Percentiles rank a stretch among this genome's conserved stretches.
Conservation (phyloP, 2,113 vertebrate species). For the Scopus umbretta region DNA sequence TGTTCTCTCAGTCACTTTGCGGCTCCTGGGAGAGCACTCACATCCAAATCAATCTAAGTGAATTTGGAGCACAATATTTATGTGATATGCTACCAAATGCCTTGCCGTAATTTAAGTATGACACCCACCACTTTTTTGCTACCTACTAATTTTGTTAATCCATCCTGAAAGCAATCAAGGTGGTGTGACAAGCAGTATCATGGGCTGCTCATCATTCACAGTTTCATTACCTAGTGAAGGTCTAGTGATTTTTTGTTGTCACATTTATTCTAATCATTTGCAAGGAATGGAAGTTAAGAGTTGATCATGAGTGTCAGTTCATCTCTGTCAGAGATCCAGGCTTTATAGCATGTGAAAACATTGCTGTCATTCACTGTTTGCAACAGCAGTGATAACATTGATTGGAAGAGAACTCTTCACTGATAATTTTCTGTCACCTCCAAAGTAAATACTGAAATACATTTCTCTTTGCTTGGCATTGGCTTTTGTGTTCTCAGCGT, state of each 20-base stretch:
- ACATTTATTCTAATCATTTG: neutral
- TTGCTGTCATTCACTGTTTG: neutral
- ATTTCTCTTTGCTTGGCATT: neutral
- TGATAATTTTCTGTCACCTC: neutral
- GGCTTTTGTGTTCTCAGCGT: neutral
- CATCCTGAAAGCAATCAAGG: constrained; percentile 1
- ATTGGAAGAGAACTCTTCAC: constrained; percentile 5
- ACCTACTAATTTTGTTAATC: neutral
- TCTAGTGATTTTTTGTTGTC: constrained; percentile 3
- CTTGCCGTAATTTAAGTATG: neutral
- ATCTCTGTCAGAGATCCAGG: neutral
- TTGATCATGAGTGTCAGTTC: neutral
- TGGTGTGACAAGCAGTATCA: neutral
- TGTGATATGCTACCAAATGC: neutral
- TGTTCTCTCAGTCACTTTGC: neutral
- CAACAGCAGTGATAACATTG: neutral
- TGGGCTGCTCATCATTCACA: neutral
- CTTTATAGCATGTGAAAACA: neutral
- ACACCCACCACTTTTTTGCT: neutral
- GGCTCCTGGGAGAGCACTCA: neutral
- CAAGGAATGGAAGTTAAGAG: neutral
- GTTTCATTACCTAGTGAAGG: constrained; percentile 36
- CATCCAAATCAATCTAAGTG: neutral
- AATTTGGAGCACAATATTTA: neutral
- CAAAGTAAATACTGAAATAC: constrained; percentile 29